Base-by-base conservation (phyloP, 2,888 invertebrate species). In the Aelia acuminata region DNA sequence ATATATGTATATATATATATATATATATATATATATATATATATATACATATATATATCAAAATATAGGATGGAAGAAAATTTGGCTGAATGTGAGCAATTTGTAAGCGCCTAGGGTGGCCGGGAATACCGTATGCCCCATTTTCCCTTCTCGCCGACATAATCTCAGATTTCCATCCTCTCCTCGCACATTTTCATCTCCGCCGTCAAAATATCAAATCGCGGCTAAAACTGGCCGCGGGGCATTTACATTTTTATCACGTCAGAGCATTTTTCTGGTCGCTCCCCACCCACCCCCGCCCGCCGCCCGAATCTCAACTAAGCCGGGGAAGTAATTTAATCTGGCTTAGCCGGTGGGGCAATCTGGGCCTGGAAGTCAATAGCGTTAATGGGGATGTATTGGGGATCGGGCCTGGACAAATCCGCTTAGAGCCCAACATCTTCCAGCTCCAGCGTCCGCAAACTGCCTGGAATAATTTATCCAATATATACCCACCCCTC, bases 221-320 rank as follows among this genome's bases (percentile, higher is more conserved):
- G 8, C 75, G n/a, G n/a, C n/a, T 75, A 75, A 75, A 75, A 80
- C 80, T 80, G 80, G 43, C 43, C n/a, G n/a, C n/a, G 0, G n/a
- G 26, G 63, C 20, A 87, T 87, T 87, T 87, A 87, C 87, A 87
- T 87, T 87, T 87, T 87, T 87, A 87, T 87, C 87, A 87, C 87
- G 87, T 70, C 48, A 70, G 43, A 43, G 85, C 43, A 57, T 85
- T 85, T 85, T 85, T 85, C 53, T 39, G 84, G 31, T 53, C 50
- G 26, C 22, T 20, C 0, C 31, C 50, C 3, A 39, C 50, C 15
- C 22, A 18, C 0, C 31, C 50, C 3, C 84, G 15, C 4, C 18
- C 80, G 20, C 53, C 15, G 0, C n/a, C 20, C 85, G 85, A 85
- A 85, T 85, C 49, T 57, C 57, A 85, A 57, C 35, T 57, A 85